Evolutionary conservation across 2,888 invertebrate genomes (phyloP), one percentile per base, ranked within the genome.

Genomic region (Tiphia femorata): DNA sequence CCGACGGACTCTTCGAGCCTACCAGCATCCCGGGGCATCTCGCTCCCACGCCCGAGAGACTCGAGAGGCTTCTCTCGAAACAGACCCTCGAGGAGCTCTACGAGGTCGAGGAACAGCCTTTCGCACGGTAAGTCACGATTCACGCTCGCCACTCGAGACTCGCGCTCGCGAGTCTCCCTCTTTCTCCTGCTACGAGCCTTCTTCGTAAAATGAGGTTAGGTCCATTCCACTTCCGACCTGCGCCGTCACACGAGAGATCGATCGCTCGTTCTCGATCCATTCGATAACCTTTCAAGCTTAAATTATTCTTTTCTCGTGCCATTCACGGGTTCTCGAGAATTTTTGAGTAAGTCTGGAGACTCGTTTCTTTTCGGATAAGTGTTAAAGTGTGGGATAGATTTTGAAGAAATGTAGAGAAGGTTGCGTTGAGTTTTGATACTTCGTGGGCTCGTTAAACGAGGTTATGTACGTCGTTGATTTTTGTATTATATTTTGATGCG

Each of bases 21-120:
- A 83, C 81, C 78, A 80, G 78, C 79, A 80, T 80, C 78, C 82
- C 83, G 68, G 82, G 83, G 72, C 82, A 83, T 68, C 81, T 83
- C 73, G 82, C 83, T 79, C 82, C 83, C 77, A 82, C 83, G 79
- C 78, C 81, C 58, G 76, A 82, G 67, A 76, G 82, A 65, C 77
- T 83, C 61, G 82, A 82, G 80, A 80, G 81, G 75, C 79, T 83
- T 62, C 81, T 83, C 71, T 79, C 82, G 72, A 82, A 81, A 72
- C 79, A 79, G 74, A 79, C 76, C 69, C 81, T 83, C 71, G 83
- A 82, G 73, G 82, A 83, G 51, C 80, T 83, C 63, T 83, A 83
- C 74, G 82, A 83, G 72, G 83, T 83, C 74, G 83, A 82, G 79
- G 82, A 83, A 74, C 82, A 82, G 72, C 83, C 83, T 75, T 82